These are phyloP conservation scores for Neocrepidodera transversa DNA, from an alignment of 2,888 invertebrate species.

Conservation along the genomic window DNA sequence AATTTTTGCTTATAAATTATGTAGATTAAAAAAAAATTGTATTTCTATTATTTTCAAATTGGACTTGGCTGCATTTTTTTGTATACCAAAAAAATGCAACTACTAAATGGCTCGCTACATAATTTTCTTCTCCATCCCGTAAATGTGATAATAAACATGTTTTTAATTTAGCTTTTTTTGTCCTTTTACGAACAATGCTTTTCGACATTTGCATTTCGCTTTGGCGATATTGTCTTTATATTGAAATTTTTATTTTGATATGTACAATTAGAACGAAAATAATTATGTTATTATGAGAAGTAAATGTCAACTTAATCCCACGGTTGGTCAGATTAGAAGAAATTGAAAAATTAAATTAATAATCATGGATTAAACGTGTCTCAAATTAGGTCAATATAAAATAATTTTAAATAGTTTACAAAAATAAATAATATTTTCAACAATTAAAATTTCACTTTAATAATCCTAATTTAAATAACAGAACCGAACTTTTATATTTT, in stretches of 20 bases:
- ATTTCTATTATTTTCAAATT: constrained; percentile 5
- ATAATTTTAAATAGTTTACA: no score
- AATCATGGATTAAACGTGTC: not conserved
- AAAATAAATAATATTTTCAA: no score
- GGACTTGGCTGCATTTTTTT: constrained; percentile 38
- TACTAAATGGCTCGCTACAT: constrained; percentile 36
- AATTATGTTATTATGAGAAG: constrained; percentile 30
- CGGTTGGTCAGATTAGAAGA: constrained; percentile 15
- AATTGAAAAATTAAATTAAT: not conserved
- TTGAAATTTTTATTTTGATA: constrained; percentile 28
- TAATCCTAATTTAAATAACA: no score
- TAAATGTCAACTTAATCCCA: constrained; percentile 43
- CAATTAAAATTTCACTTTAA: no score
- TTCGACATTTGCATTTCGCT: constrained; percentile 42
- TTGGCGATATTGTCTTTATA: constrained; percentile 31
- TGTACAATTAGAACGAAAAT: constrained; percentile 25
- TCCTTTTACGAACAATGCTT: constrained; percentile 47
- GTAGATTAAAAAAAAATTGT: no score
- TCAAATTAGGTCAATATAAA: not conserved
- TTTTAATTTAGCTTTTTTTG: constrained; percentile 54
- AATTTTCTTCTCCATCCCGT: constrained; percentile 45
- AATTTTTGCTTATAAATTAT: no score
- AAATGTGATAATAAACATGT: constrained; percentile 61
- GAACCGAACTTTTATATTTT: no score
- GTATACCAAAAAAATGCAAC: constrained; percentile 41